These are phyloP conservation scores for Synanceia verrucosa DNA, from an alignment of 2,797 vertebrate genomes.

Conservation along the genomic window DNA sequence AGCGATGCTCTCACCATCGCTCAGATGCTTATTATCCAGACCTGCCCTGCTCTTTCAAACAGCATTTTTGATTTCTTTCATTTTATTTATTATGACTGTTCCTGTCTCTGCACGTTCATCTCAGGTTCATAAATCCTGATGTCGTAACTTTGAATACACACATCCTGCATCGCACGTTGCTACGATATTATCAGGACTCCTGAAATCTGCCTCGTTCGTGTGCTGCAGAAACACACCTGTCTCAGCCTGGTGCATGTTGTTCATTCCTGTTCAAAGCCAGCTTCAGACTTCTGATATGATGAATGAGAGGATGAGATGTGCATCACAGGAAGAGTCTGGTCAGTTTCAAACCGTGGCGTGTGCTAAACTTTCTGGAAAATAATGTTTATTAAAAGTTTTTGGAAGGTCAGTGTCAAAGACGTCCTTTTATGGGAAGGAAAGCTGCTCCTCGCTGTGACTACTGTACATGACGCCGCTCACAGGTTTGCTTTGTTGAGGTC, in stretches of 20 bases:
- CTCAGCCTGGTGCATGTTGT: conserved; percentile 19
- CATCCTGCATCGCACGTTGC: not conserved
- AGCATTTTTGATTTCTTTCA: conserved; percentile 38
- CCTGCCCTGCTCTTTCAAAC: conserved; percentile 58
- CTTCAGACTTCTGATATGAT: conserved; percentile 15
- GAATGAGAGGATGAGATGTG: conserved; percentile 11
- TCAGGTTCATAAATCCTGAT: not conserved
- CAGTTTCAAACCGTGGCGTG: conserved; percentile 8
- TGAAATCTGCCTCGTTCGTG: conserved; percentile 44
- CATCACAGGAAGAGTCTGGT: conserved; percentile 10
- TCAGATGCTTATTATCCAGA: conserved; percentile 71
- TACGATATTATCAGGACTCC: conserved; percentile 41
- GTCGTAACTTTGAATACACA: no score
- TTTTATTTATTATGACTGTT: conserved; percentile 32
- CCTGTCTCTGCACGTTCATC: conserved; percentile 39
- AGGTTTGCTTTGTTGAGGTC: conserved; percentile 47
- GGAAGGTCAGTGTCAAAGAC: conserved; percentile 3
- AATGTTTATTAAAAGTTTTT: conserved; percentile 23
- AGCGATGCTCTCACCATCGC: conserved; percentile 61
- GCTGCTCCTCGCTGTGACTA: not conserved
- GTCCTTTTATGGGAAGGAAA: conserved; percentile 62
- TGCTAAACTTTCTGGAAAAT: not conserved
- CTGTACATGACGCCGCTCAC: conserved; percentile 27
- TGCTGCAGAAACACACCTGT: conserved; percentile 66
- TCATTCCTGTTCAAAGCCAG: conserved; percentile 49